Percentiles rank a stretch among this genome's conserved stretches.
Evolutionary conservation across 2,113 vertebrate species (phyloP).

Genomic region (Atlantisia rogersi): DNA sequence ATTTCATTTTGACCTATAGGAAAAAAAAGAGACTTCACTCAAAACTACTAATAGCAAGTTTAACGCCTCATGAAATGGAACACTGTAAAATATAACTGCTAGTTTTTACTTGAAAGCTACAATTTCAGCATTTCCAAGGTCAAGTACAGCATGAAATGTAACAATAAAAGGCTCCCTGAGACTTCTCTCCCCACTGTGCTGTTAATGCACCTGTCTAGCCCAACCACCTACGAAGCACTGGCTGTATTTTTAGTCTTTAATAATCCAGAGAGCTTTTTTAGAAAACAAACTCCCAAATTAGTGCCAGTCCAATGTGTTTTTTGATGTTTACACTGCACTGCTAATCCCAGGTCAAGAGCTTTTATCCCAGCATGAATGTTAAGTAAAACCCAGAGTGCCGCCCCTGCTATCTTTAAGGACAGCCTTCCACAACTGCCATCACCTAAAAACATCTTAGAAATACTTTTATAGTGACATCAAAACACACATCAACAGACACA

Average conservation of each 20-base stretch:
- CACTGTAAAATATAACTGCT: slow-evolving; percentile 26
- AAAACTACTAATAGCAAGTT: slow-evolving; percentile 44
- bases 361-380: slow-evolving; percentile 46
- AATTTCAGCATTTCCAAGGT: slow-evolving; percentile 67
- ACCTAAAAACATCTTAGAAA: not conserved
- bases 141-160: slow-evolving; percentile 57
- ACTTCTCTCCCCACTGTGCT: slow-evolving; percentile 60
- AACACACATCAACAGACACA: accelerated
- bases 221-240: slow-evolving; percentile 26
- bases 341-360: slow-evolving; percentile 69
- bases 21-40: not conserved
- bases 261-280: slow-evolving; percentile 50
- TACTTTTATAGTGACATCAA: not conserved
- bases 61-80: slow-evolving; percentile 54
- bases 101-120: slow-evolving; percentile 55
- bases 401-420: not conserved
- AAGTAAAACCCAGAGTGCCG: slow-evolving; percentile 51
- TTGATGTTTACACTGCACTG: not conserved
- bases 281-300: slow-evolving; percentile 68
- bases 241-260: slow-evolving; percentile 29
- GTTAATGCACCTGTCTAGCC: slow-evolving; percentile 75
- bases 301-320: slow-evolving; percentile 45
- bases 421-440: not conserved
- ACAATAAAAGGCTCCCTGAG: slow-evolving; percentile 60
- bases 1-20: slow-evolving; percentile 2